These are phyloP conservation scores for Pseudopodoces humilis DNA, from an alignment of 2,113 vertebrate genomes.

Conservation along the genomic window DNA sequence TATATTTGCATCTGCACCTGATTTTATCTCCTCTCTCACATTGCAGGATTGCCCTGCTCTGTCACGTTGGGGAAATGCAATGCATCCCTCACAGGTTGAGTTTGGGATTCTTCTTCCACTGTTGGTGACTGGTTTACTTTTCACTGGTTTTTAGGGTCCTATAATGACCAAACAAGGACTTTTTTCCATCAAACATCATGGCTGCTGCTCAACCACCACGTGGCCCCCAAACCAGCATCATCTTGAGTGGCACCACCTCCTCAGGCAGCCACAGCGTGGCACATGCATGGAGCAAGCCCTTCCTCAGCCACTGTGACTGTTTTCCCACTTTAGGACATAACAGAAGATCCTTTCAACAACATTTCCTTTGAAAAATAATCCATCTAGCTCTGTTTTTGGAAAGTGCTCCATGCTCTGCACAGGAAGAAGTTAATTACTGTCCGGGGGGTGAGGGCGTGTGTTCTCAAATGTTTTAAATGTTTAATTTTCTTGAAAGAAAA, in stretches of 20 bases:
- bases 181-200: neutral
- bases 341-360: conserved; percentile 74
- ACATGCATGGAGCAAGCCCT: neutral
- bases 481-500: conserved; percentile 76
- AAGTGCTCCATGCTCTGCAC: conserved; percentile 69
- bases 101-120: neutral
- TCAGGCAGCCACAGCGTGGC: neutral
- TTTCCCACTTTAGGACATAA: conserved; percentile 67
- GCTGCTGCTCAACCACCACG: neutral
- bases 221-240: neutral
- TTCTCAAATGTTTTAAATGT: conserved; percentile 73
- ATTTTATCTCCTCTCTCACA: neutral
- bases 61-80: accelerated
- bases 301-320: conserved; percentile 5
- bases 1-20: conserved; percentile 34
- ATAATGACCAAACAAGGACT: neutral
- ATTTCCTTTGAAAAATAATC: conserved; percentile 84
- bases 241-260: neutral
- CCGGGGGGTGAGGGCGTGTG: conserved; percentile 68
- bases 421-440: conserved; percentile 81
- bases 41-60: neutral
- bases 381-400: conserved; percentile 77
- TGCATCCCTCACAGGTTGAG: neutral
- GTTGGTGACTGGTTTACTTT: neutral
- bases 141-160: neutral